Evolutionary conservation across 2,888 invertebrate genomes (phyloP).

Genomic region (Dicroscelio sp.): DNA sequence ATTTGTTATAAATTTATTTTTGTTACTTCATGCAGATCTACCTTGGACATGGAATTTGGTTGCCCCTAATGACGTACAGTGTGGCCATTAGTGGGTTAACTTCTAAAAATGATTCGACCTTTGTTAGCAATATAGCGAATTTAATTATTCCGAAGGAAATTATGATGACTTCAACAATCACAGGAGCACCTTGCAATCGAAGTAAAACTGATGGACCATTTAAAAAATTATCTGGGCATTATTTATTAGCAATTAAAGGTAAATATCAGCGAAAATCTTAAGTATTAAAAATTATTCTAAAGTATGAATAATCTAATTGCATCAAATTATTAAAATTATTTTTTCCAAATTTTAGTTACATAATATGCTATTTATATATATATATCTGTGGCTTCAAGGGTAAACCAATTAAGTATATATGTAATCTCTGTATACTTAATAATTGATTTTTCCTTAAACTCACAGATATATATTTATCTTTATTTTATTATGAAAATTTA

Average conservation of each 20-base stretch:
- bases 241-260: constrained; percentile 36
- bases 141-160: constrained; percentile 30
- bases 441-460: too few relatives aligned
- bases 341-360: too few relatives aligned
- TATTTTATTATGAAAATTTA: too few relatives aligned
- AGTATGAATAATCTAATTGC: too few relatives aligned
- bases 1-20: background rate
- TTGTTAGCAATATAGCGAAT: constrained; percentile 13
- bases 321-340: too few relatives aligned
- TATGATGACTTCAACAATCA: constrained; percentile 19
- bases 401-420: background rate
- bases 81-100: background rate
- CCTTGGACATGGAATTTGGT: background rate
- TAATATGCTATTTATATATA: too few relatives aligned
- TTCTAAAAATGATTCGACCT: constrained; percentile 3
- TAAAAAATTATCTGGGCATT: background rate
- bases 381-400: too few relatives aligned
- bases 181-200: background rate
- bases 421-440: too few relatives aligned
- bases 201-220: background rate
- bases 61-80: background rate
- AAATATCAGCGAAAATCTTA: too few relatives aligned
- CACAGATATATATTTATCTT: too few relatives aligned
- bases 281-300: too few relatives aligned
- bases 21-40: background rate